Evolutionary conservation across 2,888 invertebrate genomes (phyloP).

Genomic region (Plutella xylostella): DNA sequence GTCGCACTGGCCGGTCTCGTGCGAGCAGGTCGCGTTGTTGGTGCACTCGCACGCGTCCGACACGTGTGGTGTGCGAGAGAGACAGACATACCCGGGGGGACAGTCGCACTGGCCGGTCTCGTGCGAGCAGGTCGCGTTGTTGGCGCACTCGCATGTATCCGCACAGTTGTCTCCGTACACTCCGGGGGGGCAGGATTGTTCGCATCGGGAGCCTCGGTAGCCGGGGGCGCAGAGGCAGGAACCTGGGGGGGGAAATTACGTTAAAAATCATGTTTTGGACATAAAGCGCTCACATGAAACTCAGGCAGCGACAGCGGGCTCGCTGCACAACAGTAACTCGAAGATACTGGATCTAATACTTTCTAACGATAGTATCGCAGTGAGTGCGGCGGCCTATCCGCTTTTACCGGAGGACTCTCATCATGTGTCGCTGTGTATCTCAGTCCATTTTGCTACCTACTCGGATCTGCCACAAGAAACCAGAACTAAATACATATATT

Average conservation of each 20-base stretch:
- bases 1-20: constrained; percentile 84
- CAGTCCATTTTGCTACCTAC: neutral
- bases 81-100: constrained; percentile 69
- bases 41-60: constrained; percentile 77
- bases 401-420: too few relatives aligned
- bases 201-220: constrained; percentile 79
- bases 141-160: constrained; percentile 81
- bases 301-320: too few relatives aligned
- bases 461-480: neutral
- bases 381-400: too few relatives aligned
- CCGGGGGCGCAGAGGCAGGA: constrained; percentile 88
- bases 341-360: too few relatives aligned
- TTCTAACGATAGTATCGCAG: too few relatives aligned
- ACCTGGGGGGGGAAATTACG: constrained; percentile 33
- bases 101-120: constrained; percentile 87
- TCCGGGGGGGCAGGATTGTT: constrained; percentile 76
- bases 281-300: too few relatives aligned
- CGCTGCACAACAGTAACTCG: too few relatives aligned
- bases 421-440: too few relatives aligned
- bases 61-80: neutral
- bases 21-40: constrained; percentile 82
- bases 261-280: too few relatives aligned
- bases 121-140: constrained; percentile 81
- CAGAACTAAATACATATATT: neutral
- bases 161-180: constrained; percentile 85